Conservation (phyloP, 2,113 vertebrate genomes). For the Loxodonta africana region DNA sequence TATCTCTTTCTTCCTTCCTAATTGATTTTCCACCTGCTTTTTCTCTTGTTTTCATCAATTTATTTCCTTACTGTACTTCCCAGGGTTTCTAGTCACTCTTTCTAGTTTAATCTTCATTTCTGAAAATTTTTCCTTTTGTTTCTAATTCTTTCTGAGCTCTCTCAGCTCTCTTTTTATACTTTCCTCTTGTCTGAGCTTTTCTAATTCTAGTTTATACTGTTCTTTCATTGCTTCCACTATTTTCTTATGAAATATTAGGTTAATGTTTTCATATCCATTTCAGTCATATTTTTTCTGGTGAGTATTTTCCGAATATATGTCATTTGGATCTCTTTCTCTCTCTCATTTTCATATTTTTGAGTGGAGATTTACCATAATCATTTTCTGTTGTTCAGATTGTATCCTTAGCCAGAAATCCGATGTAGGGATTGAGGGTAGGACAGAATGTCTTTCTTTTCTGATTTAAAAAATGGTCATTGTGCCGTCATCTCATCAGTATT, state of each 20-base stretch:
- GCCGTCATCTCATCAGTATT: neutral
- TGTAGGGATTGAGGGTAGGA: neutral
- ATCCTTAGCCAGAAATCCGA: neutral
- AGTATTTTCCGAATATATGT: slow-evolving; percentile 15
- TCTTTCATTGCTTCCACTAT: neutral
- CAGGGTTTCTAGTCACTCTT: neutral
- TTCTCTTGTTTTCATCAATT: neutral
- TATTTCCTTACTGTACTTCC: neutral
- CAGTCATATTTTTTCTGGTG: neutral
- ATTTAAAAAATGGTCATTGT: neutral
- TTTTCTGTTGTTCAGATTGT: neutral
- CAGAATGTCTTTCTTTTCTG: neutral
- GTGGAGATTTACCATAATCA: neutral
- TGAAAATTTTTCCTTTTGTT: neutral
- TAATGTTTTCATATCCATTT: neutral
- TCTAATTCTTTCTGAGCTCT: neutral
- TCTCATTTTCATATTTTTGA: neutral
- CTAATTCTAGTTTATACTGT: no score
- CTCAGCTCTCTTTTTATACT: neutral
- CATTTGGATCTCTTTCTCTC: neutral
- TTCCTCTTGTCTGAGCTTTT: neutral
- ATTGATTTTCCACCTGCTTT: neutral
- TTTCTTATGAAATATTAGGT: neutral
- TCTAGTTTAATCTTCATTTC: neutral
- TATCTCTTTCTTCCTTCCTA: neutral